Conservation (phyloP, 2,888 invertebrate genomes). For the Oeneis ivallda region DNA sequence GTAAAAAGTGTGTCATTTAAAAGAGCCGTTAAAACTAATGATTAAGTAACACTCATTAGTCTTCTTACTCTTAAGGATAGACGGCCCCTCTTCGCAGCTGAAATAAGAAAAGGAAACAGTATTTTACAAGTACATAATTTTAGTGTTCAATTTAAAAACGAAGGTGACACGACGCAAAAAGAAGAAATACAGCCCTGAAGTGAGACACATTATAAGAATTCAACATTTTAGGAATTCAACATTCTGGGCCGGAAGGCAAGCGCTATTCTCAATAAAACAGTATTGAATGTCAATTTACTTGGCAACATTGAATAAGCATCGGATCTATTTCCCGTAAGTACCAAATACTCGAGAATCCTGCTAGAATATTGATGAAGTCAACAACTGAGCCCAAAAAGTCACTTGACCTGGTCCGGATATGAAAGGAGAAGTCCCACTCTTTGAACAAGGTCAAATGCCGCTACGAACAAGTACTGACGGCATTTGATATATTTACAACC, state of each 20-base stretch:
- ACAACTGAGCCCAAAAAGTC: constrained; percentile 25
- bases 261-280: no score
- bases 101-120: constrained; percentile 11
- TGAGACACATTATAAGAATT: no score
- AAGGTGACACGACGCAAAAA: no score
- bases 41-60: constrained; percentile 15
- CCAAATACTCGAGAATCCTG: constrained; percentile 11
- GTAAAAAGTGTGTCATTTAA: background rate
- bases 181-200: no score
- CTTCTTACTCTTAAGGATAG: constrained; percentile 7
- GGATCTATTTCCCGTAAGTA: constrained; percentile 4
- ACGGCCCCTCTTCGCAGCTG: background rate
- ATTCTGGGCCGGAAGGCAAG: no score
- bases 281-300: no score
- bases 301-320: no score
- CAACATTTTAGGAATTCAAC: no score
- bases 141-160: no score
- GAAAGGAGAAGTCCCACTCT: constrained; percentile 22
- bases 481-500: constrained; percentile 11
- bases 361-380: constrained; percentile 26
- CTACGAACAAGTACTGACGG: constrained; percentile 22
- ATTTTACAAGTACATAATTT: no score
- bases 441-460: constrained; percentile 28
- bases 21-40: constrained; percentile 10
- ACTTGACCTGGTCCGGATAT: constrained; percentile 29